Conservation (phyloP, 1,140 invertebrate species). For the Drosophila insularis region DNA sequence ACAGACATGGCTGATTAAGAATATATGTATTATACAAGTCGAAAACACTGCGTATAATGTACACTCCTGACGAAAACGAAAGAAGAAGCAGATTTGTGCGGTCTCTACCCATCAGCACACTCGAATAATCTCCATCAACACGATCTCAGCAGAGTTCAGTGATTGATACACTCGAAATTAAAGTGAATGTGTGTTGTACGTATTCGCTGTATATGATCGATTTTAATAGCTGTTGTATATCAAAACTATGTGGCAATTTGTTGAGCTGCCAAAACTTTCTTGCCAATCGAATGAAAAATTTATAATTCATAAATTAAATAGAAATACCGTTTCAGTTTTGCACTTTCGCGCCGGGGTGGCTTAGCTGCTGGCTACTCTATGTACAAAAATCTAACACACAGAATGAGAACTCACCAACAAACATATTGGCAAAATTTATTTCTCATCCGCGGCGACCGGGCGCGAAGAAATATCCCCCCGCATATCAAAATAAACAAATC, state of each 20-base stretch:
- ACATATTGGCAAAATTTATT: constrained; percentile 59
- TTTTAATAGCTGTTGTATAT: constrained; percentile 59
- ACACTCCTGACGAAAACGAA: no score
- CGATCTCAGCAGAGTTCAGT: constrained; percentile 9
- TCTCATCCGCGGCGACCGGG: constrained; percentile 27
- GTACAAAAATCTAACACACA: constrained; percentile 28
- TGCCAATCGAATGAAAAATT: constrained; percentile 57
- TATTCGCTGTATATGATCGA: constrained; percentile 42
- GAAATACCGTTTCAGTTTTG: constrained; percentile 38
- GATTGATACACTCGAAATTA: constrained; percentile 63
- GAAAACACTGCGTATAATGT: no score
- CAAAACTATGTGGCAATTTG: constrained; percentile 54
- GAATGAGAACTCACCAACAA: constrained; percentile 5
- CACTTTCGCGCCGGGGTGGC: constrained; percentile 53
- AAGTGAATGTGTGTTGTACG: constrained; percentile 15
- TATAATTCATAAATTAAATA: constrained; percentile 75
- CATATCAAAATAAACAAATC: constrained; percentile 81
- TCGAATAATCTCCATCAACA: constrained; percentile 41
- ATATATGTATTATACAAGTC: no score
- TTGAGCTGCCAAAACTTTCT: constrained; percentile 39
- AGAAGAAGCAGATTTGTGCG: neutral
- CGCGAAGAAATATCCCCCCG: constrained; percentile 64
- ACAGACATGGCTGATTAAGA: no score
- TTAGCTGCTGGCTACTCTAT: constrained; percentile 48
- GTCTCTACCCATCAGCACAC: no score